A percentile compares a stretch with the other conserved stretches of the same genome.
phyloP scores from a whole-genome alignment of 2,797 vertebrate genomes.

The Phataginus tetradactyla region DNA sequence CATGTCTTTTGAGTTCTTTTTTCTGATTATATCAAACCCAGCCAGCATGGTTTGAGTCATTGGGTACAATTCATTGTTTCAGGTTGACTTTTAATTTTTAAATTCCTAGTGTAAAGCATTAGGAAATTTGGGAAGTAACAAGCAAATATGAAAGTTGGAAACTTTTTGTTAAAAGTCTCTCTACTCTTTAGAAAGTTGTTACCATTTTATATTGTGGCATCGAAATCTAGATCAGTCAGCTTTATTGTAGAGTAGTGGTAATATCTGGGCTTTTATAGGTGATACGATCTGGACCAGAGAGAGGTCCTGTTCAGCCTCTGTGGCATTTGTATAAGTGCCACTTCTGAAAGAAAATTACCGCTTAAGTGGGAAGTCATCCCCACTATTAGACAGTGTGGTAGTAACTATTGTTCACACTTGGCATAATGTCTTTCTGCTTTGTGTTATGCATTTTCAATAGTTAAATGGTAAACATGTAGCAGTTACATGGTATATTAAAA shows the following conservation, averaged over 20 bases:
- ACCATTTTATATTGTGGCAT: not conserved
- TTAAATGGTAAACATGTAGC: not conserved
- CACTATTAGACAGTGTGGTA: not conserved
- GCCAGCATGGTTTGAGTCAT: not conserved
- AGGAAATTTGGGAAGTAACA: not conserved
- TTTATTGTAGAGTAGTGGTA: not conserved
- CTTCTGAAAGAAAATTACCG: not conserved
- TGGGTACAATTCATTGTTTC: not conserved
- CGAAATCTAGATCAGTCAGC: not conserved
- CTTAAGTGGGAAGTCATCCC: not conserved
- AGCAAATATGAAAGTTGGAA: not conserved
- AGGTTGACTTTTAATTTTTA: conserved; percentile 20
- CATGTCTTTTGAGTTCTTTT: not conserved
- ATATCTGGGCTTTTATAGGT: not conserved
- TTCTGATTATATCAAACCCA: not conserved
- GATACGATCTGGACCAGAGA: not conserved
- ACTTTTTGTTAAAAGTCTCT: not conserved
- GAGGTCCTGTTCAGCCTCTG: not conserved
- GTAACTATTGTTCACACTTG: not conserved
- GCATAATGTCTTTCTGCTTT: not conserved
- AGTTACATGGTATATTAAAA: not conserved
- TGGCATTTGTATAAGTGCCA: not conserved
- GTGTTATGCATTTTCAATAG: not conserved
- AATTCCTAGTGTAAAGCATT: not conserved
- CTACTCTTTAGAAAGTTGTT: not conserved